Evolutionary conservation across 2,797 vertebrate genomes (phyloP), one percentile per base, ranked within the genome.

Genomic region (Acestrorhynchus altus): DNA sequence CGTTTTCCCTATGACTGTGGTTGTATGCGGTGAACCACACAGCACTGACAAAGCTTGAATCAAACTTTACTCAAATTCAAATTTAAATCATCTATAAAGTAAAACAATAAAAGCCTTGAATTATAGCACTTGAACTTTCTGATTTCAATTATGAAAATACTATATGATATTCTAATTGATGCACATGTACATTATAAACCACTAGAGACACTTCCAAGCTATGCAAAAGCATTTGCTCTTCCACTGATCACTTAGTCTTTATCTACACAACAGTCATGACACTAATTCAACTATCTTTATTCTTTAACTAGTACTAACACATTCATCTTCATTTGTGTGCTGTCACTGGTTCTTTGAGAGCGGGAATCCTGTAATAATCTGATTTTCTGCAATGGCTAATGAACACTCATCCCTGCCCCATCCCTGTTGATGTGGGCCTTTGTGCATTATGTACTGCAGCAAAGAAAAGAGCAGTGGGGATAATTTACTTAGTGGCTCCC

Each of bases 401-500:
- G 47, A 76, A 63, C 20, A 60, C 65, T 35, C 31, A 35, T 35
- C 31, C 12, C 12, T 60, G 26, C 49, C 60, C 63, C 56, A 52
- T 77, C 82, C 63, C 24, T 71, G 72, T 69, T 75, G 71, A 69
- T 68, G 72, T 47, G 72, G 65, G 72, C 42, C 71, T 77, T 28
- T 61, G 54, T 82, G 65, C 57, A 75, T 82, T 77, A 78, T 80
- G 61, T 63, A 69, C 52, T 9, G 57, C 74, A 64, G 73, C 54
- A 66, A 51, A 78, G 57, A 60, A 51, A 80, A 82, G 65, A 61
- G 52, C 72, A 70, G 72, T 73, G 64, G 69, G 70, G 63, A 72
- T 80, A 76, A 84, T 84, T 82, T 82, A 74, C 78, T 78, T 70
- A 65, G 68, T 64, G 46, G 72, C 79, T 51, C 73, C 72, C 66